Conservation (phyloP, 2,888 invertebrate genomes). For the Chalcis sispes region DNA sequence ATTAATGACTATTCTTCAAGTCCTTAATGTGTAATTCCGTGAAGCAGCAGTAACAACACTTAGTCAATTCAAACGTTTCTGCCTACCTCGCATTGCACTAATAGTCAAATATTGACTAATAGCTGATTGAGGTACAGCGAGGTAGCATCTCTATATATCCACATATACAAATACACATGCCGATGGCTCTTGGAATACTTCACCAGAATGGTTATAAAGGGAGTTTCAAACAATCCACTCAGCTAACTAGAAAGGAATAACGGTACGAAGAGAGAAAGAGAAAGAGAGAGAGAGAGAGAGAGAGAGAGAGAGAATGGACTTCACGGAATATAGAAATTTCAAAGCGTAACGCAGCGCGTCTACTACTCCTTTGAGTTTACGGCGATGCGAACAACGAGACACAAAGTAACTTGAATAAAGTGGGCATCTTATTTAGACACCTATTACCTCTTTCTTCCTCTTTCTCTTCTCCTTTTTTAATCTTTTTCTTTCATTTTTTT, state of each 20-base stretch:
- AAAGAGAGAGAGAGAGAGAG: neutral
- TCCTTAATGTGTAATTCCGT: too few species aligned
- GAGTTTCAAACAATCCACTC: conserved; percentile 61
- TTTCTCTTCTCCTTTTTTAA: too few species aligned
- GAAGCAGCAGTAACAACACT: too few species aligned
- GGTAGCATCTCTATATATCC: too few species aligned
- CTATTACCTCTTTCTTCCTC: too few species aligned
- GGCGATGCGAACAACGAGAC: neutral
- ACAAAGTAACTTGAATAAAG: conserved; percentile 1
- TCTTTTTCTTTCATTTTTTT: too few species aligned
- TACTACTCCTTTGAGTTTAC: neutral
- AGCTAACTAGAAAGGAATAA: conserved; percentile 58
- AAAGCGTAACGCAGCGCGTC: neutral
- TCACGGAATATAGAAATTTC: neutral
- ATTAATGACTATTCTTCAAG: too few species aligned
- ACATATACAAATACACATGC: neutral
- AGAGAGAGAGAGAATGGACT: neutral
- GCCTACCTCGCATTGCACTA: too few species aligned
- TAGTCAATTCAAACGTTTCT: too few species aligned
- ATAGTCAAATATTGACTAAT: conserved; percentile 1
- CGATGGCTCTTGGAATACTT: neutral
- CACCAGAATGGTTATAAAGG: conserved; percentile 6
- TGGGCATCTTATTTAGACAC: conserved; percentile 37
- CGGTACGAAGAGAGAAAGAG: conserved; percentile 8
- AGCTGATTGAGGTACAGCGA: neutral